A percentile compares a stretch with the other conserved stretches of the same genome.
These are phyloP conservation scores for Cyclophora albipunctata DNA, from an alignment of 2,888 invertebrate species.

Conservation along the genomic window DNA sequence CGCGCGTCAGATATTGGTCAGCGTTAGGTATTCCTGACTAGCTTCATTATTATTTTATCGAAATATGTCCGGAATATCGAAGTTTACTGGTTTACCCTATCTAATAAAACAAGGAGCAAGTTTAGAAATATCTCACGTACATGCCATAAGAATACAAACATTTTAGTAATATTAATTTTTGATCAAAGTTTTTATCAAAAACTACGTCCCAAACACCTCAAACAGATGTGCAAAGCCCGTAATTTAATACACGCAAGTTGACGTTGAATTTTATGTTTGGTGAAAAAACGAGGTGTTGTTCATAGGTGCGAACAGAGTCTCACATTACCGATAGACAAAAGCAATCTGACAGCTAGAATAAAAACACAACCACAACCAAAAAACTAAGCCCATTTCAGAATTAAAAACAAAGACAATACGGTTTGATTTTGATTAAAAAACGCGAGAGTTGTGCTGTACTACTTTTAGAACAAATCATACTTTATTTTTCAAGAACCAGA, in stretches of 20 bases:
- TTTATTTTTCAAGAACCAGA: conserved; percentile 66
- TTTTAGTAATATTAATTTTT: conserved; percentile 13
- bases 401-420: conserved; percentile 28
- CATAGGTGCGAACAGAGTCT: conserved; percentile 66
- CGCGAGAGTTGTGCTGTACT: conserved; percentile 36
- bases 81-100: conserved; percentile 12
- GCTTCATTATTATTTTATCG: conserved; percentile 57
- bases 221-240: conserved; percentile 24
- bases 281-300: conserved; percentile 62
- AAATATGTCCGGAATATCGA: conserved; percentile 26
- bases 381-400: conserved; percentile 26
- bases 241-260: conserved; percentile 41
- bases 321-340: conserved; percentile 49
- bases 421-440: conserved; percentile 29
- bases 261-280: conserved; percentile 52
- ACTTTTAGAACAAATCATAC: conserved; percentile 43
- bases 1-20: conserved; percentile 47
- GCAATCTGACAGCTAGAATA: conserved; percentile 56
- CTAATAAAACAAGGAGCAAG: conserved; percentile 12
- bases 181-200: conserved; percentile 15
- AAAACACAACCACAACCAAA: conserved; percentile 40
- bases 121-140: conserved; percentile 21
- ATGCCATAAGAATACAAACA: conserved; percentile 8
- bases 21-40: conserved; percentile 42
- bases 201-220: conserved; percentile 3